A percentile compares a stretch with the other conserved stretches of the same genome.
Evolutionary conservation across 30 jellyfish, hydroid and myxozoan genomes (phyloP).

Genomic region (Phacellophora camtschatica): DNA sequence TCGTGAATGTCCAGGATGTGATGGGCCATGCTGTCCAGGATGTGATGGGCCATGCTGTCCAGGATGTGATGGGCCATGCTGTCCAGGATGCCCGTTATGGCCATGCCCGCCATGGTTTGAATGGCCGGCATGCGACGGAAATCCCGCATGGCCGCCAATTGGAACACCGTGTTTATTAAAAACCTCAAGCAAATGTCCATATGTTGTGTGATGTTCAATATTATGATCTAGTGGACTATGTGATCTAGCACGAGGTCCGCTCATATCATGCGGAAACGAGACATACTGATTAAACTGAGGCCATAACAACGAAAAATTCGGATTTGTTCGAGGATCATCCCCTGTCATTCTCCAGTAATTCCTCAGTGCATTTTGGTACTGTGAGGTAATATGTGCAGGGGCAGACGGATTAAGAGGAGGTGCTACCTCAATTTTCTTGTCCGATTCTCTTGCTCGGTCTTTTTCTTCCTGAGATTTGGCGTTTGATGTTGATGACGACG

Average conservation of each 20-base stretch:
- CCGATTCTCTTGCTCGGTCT: conserved; percentile 29
- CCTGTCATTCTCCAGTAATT: conserved; percentile 56
- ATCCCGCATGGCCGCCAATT: conserved; percentile 51
- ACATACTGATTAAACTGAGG: conserved; percentile 66
- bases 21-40: background rate
- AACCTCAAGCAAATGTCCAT: conserved; percentile 61
- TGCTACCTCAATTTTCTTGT: conserved; percentile 15
- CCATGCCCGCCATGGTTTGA: conserved; percentile 38
- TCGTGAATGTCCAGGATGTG: conserved; percentile 33
- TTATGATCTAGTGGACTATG: conserved; percentile 63
- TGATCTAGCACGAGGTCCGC: conserved; percentile 41
- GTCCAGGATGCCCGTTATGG: conserved; percentile 40
- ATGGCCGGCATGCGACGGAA: conserved; percentile 42
- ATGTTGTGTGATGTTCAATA: conserved; percentile 46
- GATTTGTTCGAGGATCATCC: conserved; percentile 57
- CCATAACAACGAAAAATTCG: conserved; percentile 68
- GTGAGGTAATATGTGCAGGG: conserved; percentile 97
- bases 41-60: conserved; percentile 6
- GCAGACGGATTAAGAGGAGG: conserved; percentile 80
- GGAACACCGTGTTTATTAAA: conserved; percentile 70
- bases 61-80: conserved; percentile 51
- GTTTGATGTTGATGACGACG: background rate
- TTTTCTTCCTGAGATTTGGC: conserved; percentile 20
- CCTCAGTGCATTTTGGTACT: conserved; percentile 69
- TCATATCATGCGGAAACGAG: conserved; percentile 69